Evolutionary conservation across 1,140 invertebrate genomes (phyloP), one percentile per base, ranked within the genome.

Genomic region (Pseudoatta argentina): DNA sequence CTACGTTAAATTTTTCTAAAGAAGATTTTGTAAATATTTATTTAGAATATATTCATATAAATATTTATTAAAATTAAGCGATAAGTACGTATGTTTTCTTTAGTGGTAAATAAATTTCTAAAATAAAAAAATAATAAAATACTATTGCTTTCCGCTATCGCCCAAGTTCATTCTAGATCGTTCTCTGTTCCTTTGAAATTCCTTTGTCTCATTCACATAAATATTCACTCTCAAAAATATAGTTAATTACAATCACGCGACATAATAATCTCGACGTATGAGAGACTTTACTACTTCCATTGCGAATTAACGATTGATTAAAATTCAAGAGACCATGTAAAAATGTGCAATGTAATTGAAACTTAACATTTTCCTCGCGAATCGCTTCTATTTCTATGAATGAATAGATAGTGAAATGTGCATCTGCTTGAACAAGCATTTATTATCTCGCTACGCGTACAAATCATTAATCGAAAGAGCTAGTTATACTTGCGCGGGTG

Each of bases 71-170:
- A 44, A 44, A 44, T 44, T 44, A 44, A 44, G 39, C 5, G 30
- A 44, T 44, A 44, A 0, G 6, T 34, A 34, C 30, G 5, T 34
- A 34, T 34, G 30, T 34, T 34, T 44, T 44, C 2, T 44, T 44
- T 1, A 44, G 8, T 44, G n/a, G 64, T n/a, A 24, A 66, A 6
- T 14, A 18, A 55, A 51, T 16, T 12, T 14, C 48, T 34, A 34
- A 53, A 81, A 81, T 34, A 66, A 44, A 21, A 27, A 39, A 66
- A 21, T 39, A 66, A 39, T 67, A 44, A 67, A 67, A 39, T 21
- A 67, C 8, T 21, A 6, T 10, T 34, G 61, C 61, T 66, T 27
- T n/a, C 0, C 30, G 27, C 0, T 6, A 16, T 61, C 10, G 14
- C n/a, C 1, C 2, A 24, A 21, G 34, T 10, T 44, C 18, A 8